A percentile compares a stretch with the other conserved stretches of the same genome.
phyloP scores from a whole-genome alignment of 1,140 invertebrate genomes.

The Lepidostoma basale region DNA sequence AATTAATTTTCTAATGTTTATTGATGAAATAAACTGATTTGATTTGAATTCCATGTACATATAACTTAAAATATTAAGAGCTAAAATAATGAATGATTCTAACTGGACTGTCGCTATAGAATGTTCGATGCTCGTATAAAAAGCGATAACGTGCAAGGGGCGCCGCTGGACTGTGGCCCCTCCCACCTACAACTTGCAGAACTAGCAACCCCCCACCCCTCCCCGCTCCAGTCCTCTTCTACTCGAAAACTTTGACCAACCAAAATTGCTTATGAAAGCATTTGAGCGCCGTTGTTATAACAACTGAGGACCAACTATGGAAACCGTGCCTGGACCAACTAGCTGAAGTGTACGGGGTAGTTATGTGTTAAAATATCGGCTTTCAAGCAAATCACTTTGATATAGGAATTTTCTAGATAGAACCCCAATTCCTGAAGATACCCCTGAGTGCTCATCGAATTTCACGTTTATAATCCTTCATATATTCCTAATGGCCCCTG shows the following conservation, averaged over 20 bases:
- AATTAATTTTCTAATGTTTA: too few species aligned
- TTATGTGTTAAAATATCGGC: slow-evolving; percentile 8
- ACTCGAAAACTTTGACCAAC: slow-evolving; percentile 43
- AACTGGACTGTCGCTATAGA: too few species aligned
- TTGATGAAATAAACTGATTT: too few species aligned
- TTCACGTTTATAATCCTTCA: too few species aligned
- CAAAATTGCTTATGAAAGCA: slow-evolving; percentile 47
- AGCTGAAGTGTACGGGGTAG: slow-evolving; percentile 13
- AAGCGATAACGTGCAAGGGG: too few species aligned
- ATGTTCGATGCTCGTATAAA: too few species aligned
- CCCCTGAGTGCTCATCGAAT: slow-evolving; percentile 1
- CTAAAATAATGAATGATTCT: too few species aligned
- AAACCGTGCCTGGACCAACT: slow-evolving; percentile 13
- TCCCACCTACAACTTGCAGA: slow-evolving; percentile 10
- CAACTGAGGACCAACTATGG: slow-evolving; percentile 30
- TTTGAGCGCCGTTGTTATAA: slow-evolving; percentile 44
- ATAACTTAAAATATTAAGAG: too few species aligned
- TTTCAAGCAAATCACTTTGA: slow-evolving; percentile 24
- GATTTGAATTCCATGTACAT: too few species aligned
- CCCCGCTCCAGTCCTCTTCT: slow-evolving; percentile 29
- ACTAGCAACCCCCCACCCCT: slow-evolving; percentile 17
- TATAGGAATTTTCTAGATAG: slow-evolving; percentile 16
- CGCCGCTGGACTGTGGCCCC: too few species aligned
- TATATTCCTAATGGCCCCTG: too few species aligned
- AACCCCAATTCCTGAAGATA: not conserved